These are phyloP conservation scores for Pollenia angustigena DNA, from an alignment of 2,888 invertebrate species.

Conservation along the genomic window DNA sequence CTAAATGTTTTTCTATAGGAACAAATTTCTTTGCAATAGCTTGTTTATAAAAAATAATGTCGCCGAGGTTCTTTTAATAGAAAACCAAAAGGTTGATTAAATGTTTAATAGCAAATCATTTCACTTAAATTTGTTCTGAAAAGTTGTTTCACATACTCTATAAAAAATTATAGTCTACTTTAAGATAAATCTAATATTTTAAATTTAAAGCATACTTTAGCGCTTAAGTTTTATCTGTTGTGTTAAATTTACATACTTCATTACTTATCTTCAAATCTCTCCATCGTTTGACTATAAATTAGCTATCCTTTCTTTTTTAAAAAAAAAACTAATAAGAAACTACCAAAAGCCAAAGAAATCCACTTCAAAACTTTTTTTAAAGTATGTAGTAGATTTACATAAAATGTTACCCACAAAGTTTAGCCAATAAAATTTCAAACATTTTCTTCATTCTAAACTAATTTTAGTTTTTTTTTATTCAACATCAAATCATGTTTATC, in stretches of 20 bases:
- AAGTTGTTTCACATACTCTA: too few relatives aligned
- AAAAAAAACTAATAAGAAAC: background rate
- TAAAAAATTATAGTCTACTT: too few relatives aligned
- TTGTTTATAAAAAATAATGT: too few relatives aligned
- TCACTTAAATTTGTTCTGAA: too few relatives aligned
- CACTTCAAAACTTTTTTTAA: conserved; percentile 10
- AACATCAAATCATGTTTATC: conserved; percentile 30
- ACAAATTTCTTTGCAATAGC: too few relatives aligned
- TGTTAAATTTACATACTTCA: background rate
- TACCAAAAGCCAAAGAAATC: background rate
- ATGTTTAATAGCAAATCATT: too few relatives aligned
- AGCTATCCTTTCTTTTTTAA: background rate
- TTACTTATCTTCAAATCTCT: too few relatives aligned
- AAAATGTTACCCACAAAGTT: conserved; percentile 42
- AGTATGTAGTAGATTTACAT: conserved; percentile 54
- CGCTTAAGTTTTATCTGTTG: background rate
- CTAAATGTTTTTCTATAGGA: too few relatives aligned
- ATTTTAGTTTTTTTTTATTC: background rate
- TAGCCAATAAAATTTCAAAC: conserved; percentile 37
- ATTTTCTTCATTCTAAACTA: background rate
- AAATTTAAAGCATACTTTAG: conserved; percentile 15
- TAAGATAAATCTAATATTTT: too few relatives aligned
- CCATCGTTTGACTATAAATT: background rate
- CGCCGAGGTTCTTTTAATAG: too few relatives aligned
- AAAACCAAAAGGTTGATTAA: too few relatives aligned